A percentile compares a stretch with the other conserved stretches of the same genome.
These are phyloP conservation scores for Parnassius apollo DNA, from an alignment of 2,888 invertebrate genomes.

Conservation along the genomic window DNA sequence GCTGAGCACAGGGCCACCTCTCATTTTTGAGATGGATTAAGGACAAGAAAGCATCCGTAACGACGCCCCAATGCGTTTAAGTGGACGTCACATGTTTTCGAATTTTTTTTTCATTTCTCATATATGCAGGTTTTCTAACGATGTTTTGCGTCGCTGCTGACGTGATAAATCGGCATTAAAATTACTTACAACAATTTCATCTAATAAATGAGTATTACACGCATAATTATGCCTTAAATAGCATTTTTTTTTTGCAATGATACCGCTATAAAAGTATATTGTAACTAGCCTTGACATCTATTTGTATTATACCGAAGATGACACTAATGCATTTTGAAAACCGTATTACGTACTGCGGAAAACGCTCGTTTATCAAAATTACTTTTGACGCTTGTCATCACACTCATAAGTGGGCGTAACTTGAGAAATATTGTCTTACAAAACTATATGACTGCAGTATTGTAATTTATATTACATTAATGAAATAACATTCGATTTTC, in stretches of 20 bases:
- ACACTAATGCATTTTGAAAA: constrained; percentile 19
- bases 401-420: constrained; percentile 19
- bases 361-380: constrained; percentile 23
- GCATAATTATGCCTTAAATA: not conserved
- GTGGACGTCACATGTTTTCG: no score
- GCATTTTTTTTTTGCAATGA: constrained; percentile 11
- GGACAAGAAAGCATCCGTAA: no score
- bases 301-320: not conserved
- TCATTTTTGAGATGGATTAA: no score
- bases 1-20: no score
- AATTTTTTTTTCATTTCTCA: no score
- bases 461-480: constrained; percentile 1
- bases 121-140: no score
- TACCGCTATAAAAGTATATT: not conserved
- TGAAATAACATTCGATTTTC: not conserved
- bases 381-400: constrained; percentile 23
- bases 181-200: no score
- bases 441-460: not conserved
- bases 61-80: no score
- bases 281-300: constrained; percentile 15
- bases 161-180: no score
- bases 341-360: constrained; percentile 22
- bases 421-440: constrained; percentile 14
- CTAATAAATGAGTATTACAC: not conserved
- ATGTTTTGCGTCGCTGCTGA: no score